Conservation (phyloP, 2,888 invertebrate genomes). For the Bellardia bayeri region DNA sequence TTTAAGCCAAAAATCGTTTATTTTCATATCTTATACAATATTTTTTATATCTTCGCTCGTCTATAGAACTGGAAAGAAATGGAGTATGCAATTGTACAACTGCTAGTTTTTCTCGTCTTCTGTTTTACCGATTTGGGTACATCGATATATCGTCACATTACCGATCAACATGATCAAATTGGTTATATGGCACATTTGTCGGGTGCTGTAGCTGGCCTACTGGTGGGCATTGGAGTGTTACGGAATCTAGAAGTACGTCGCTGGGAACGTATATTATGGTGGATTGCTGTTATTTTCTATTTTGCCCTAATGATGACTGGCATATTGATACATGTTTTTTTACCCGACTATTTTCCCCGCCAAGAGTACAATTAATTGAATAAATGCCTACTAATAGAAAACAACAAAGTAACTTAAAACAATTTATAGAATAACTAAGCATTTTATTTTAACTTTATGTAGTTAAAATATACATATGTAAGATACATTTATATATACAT, state of each 20-base stretch:
- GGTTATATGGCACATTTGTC: slow-evolving; percentile 98
- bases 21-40: neutral
- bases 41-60: slow-evolving; percentile 1
- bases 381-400: neutral
- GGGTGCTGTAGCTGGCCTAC: slow-evolving; percentile 93
- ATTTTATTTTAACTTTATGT: slow-evolving; percentile 5
- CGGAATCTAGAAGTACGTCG: slow-evolving; percentile 91
- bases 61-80: slow-evolving; percentile 97
- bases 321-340: slow-evolving; percentile 90
- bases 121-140: slow-evolving; percentile 94
- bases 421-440: too few species aligned
- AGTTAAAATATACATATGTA: neutral
- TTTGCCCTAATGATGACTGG: slow-evolving; percentile 89
- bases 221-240: slow-evolving; percentile 93
- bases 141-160: slow-evolving; percentile 94
- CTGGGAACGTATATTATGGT: slow-evolving; percentile 93
- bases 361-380: slow-evolving; percentile 78
- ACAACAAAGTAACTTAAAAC: slow-evolving; percentile 46
- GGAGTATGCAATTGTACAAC: slow-evolving; percentile 95
- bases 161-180: slow-evolving; percentile 89
- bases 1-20: too few species aligned
- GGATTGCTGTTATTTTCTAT: slow-evolving; percentile 90
- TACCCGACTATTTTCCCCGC: slow-evolving; percentile 86
- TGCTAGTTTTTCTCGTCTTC: slow-evolving; percentile 92
- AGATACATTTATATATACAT: slow-evolving; percentile 29